Conservation (phyloP, 2,797 vertebrate species). For the Gadopsis bispinosus region DNA sequence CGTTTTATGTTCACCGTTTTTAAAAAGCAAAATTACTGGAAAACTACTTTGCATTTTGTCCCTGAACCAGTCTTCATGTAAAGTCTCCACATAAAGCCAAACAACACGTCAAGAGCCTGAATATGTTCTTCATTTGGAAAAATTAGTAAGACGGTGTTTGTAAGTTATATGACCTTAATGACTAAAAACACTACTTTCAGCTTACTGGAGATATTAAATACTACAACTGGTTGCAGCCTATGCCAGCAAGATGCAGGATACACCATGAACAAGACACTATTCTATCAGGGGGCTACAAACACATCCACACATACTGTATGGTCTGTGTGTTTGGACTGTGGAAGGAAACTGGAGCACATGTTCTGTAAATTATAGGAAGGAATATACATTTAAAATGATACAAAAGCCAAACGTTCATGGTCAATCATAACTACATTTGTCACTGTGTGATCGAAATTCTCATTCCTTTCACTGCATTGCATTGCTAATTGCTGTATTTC, state of each 20-base stretch:
- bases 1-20: background rate
- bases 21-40: constrained; percentile 7
- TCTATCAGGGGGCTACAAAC: background rate
- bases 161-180: background rate
- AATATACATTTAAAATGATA: background rate
- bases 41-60: background rate
- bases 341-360: background rate
- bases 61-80: background rate
- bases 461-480: background rate
- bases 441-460: background rate
- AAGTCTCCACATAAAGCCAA: background rate
- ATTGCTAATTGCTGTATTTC: background rate
- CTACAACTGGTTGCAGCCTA: background rate
- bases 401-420: background rate
- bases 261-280: background rate
- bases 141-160: no score
- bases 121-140: background rate
- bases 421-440: background rate
- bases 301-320: background rate
- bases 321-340: background rate
- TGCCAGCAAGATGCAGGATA: background rate
- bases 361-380: background rate
- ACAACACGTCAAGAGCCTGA: background rate
- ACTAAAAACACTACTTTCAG: background rate
- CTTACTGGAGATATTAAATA: background rate